Evolutionary conservation across 2,113 vertebrate genomes (phyloP).

Genomic region (Sylvilagus bachmani): DNA sequence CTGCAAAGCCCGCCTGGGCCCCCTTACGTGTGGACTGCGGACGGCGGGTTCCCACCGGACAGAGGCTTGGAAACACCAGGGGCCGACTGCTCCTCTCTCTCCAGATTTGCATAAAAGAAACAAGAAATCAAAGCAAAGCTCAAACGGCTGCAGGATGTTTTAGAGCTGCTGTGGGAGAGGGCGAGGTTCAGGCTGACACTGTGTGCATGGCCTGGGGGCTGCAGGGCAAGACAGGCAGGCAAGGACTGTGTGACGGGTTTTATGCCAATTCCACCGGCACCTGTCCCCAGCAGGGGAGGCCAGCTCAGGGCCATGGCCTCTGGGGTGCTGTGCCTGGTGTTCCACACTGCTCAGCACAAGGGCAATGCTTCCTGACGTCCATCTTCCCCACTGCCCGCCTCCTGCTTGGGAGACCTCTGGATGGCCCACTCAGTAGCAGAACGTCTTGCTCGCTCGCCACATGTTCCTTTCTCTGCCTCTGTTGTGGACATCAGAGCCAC

Average conservation of each 20-base stretch:
- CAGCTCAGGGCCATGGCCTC: background rate
- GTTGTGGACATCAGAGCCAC: too few species aligned
- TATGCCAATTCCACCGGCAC: background rate
- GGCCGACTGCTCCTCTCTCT: background rate
- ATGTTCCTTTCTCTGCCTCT: background rate
- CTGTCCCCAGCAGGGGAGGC: background rate
- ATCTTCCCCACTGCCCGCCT: background rate
- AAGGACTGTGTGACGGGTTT: background rate
- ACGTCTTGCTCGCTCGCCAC: background rate
- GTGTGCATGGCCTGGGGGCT: background rate
- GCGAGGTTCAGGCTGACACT: accelerated
- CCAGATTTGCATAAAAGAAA: background rate
- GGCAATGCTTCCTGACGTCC: accelerated
- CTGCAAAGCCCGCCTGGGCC: background rate
- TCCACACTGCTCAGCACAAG: background rate
- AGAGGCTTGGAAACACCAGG: background rate
- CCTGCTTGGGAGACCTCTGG: too few species aligned
- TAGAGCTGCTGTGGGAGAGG: background rate
- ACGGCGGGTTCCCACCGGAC: background rate
- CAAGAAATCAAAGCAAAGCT: background rate
- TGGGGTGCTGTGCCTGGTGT: accelerated
- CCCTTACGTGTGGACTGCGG: background rate
- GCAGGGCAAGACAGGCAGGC: accelerated
- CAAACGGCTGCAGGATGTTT: background rate
- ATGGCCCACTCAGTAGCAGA: accelerated